These are phyloP conservation scores for Ophthalmolycus amberensis DNA, from an alignment of 2,113 vertebrate species.

Conservation along the genomic window DNA sequence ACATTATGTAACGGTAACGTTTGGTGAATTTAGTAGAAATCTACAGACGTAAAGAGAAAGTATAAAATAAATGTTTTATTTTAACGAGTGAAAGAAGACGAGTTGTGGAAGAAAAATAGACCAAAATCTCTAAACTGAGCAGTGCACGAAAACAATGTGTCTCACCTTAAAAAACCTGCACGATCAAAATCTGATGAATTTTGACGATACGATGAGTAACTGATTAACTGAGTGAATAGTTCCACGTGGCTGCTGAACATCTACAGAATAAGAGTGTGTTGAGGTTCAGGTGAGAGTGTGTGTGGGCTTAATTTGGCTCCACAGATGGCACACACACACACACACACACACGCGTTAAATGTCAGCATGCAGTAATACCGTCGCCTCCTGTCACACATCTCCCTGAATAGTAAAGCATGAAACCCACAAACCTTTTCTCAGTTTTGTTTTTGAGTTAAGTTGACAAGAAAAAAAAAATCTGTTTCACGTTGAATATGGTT, in stretches of 20 bases:
- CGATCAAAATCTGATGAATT: too few relatives aligned
- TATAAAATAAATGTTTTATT: neutral
- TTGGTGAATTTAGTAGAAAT: too few relatives aligned
- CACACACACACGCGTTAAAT: conserved; percentile 76
- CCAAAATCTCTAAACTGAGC: too few relatives aligned
- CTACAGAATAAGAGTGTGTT: conserved; percentile 32
- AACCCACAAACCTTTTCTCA: conserved; percentile 92
- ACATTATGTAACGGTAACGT: too few relatives aligned
- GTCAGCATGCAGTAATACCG: conserved; percentile 69
- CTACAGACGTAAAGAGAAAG: too few relatives aligned
- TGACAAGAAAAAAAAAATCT: conserved; percentile 22
- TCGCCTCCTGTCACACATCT: conserved; percentile 56
- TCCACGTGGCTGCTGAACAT: too few relatives aligned
- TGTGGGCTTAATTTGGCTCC: conserved; percentile 71
- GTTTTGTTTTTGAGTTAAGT: conserved; percentile 90
- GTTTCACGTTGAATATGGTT: conserved; percentile 26
- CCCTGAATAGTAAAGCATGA: conserved; percentile 84
- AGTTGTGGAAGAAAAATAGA: too few relatives aligned
- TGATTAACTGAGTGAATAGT: too few relatives aligned
- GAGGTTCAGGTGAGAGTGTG: neutral
- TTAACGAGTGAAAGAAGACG: too few relatives aligned
- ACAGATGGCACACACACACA: conserved; percentile 64
- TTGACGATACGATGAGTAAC: too few relatives aligned
- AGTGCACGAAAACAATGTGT: too few relatives aligned
- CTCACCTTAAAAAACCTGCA: too few relatives aligned